phyloP scores from a whole-genome alignment of 1,140 invertebrate species.

The Macrosteles quadrilineatus region DNA sequence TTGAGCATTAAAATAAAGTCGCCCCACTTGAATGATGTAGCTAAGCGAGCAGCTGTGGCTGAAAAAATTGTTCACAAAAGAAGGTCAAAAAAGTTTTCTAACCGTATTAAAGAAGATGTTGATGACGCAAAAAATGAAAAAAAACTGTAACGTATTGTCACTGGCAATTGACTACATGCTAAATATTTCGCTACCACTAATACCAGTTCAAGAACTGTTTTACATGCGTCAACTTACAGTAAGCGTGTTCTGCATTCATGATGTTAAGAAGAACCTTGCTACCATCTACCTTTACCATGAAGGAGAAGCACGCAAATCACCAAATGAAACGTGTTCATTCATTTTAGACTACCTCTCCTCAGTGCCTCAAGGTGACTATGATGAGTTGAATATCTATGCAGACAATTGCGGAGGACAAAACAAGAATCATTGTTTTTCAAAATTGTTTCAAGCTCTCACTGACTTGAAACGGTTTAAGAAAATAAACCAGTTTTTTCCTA shows the following conservation, averaged over 20 bases:
- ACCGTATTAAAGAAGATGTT: slow-evolving; percentile 38
- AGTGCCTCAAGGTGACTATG: slow-evolving; percentile 31
- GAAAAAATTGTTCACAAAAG: slow-evolving; percentile 42
- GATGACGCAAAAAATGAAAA: slow-evolving; percentile 30
- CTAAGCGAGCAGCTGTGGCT: slow-evolving; percentile 43
- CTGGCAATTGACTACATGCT: slow-evolving; percentile 47
- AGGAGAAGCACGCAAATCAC: slow-evolving; percentile 40
- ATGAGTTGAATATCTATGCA: slow-evolving; percentile 40
- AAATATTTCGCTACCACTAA: slow-evolving; percentile 43
- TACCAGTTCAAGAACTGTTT: slow-evolving; percentile 41
- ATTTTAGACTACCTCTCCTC: slow-evolving; percentile 39
- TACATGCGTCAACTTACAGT: slow-evolving; percentile 45
- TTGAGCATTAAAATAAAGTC: no score
- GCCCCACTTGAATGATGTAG: slow-evolving; percentile 37
- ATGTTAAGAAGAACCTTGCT: slow-evolving; percentile 42
- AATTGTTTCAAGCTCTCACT: slow-evolving; percentile 29
- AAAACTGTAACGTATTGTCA: slow-evolving; percentile 34
- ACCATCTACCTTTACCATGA: slow-evolving; percentile 45
- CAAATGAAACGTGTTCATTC: slow-evolving; percentile 44
- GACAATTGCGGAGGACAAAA: slow-evolving; percentile 36
- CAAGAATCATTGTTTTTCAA: slow-evolving; percentile 35
- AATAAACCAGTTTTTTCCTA: slow-evolving; percentile 35
- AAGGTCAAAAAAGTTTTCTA: slow-evolving; percentile 43
- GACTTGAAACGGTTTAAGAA: slow-evolving; percentile 34
- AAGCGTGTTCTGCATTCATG: slow-evolving; percentile 44